Evolutionary conservation across 2,888 invertebrate genomes (phyloP), one percentile per base, ranked within the genome.

Genomic region (Brachypterus glaber): DNA sequence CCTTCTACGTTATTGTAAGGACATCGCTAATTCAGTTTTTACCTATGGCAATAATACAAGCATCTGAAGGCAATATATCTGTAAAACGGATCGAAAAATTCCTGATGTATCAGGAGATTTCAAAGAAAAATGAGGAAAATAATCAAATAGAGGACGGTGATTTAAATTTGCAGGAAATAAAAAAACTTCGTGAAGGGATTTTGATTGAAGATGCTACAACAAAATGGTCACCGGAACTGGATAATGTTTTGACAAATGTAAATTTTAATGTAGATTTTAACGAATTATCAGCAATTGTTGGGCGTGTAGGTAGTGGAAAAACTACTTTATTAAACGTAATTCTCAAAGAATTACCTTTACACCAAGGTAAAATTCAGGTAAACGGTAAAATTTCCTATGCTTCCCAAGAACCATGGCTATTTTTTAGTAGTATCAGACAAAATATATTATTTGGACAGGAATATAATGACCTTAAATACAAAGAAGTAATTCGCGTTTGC

Each of bases 321-420:
- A 69, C 65, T 14, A 66, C 64, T 31, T 44, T 75, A 1, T 62
- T 74, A 3, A 70, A 74, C 46, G 60, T 66, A 1, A 68, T 74
- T 31, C 66, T 91, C 12, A 76, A 77, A 32, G 90, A 91, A 64
- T 61, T 90, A 25, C 78, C 80, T 3, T 60, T 82, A 2, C 54
- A 61, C 11, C 61, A 70, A 2, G 89, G 90, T 11, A 66, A 64
- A 1, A 60, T 85, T 3, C 68, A 73, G 53, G 68, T 82, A 8
- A 68, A 70, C 29, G 87, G 79, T 2, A 65, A 56, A 30, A 40
- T 77, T 11, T 77, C 79, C 24, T 90, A 88, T 60, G 81, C 83
- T 0, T 72, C 80, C 49, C 87, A 88, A 62, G 84, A 88, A 57
- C 76, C 89, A 8, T 90, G 89, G 89, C 72, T 82, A 0, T 82